Evolutionary conservation across 2,888 invertebrate species (phyloP).

Genomic region (Periphyllus acericola): DNA sequence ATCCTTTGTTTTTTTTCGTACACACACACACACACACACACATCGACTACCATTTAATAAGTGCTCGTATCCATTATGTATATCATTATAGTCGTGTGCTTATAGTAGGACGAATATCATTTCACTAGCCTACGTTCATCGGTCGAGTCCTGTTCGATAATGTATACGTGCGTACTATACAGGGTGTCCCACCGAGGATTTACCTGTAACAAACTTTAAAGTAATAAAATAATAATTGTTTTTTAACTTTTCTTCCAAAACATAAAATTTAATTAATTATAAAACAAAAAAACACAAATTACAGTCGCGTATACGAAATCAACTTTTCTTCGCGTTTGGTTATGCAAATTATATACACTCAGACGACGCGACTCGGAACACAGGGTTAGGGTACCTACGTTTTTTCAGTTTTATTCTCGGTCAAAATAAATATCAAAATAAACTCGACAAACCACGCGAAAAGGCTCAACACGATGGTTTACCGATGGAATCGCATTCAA

Average conservation of each 20-base stretch:
- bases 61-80: background rate
- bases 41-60: background rate
- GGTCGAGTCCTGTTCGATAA: background rate
- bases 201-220: too few relatives aligned
- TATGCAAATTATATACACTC: conserved; percentile 29
- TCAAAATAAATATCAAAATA: background rate
- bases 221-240: too few relatives aligned
- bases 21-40: background rate
- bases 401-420: background rate
- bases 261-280: too few relatives aligned
- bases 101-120: background rate
- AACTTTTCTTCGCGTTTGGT: conserved; percentile 10
- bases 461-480: background rate
- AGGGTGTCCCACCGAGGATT: too few relatives aligned
- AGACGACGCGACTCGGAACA: background rate
- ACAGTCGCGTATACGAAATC: conserved; percentile 24
- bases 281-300: background rate
- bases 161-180: background rate
- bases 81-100: background rate
- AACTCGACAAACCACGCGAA: conserved; percentile 9
- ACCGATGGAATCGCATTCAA: background rate
- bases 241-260: too few relatives aligned
- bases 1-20: background rate
- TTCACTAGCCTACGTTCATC: background rate
- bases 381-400: background rate